A percentile compares a stretch with the other conserved stretches of the same genome.
Conservation (phyloP, 2,888 invertebrate genomes). For the Keiferia lycopersicella region DNA sequence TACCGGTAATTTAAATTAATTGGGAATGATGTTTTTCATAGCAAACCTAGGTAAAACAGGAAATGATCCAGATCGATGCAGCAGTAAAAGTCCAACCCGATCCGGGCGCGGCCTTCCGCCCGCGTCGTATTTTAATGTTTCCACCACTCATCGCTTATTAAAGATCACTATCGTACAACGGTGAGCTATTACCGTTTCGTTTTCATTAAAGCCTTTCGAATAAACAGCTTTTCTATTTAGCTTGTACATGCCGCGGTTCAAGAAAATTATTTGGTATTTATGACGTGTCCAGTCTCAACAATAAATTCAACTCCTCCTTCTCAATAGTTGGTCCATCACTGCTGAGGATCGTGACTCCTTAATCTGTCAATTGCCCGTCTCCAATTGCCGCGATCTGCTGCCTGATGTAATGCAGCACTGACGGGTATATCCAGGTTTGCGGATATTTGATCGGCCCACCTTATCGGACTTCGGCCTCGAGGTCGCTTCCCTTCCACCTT, state of each 20-base stretch:
- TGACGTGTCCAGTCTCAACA: neutral
- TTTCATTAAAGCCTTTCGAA: slow-evolving; percentile 73
- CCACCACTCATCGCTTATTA: slow-evolving; percentile 76
- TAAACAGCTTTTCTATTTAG: slow-evolving; percentile 9
- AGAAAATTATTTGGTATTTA: neutral
- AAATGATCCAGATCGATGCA: neutral
- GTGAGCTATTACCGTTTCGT: slow-evolving; percentile 70
- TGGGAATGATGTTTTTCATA: neutral
- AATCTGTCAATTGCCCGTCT: too few species aligned
- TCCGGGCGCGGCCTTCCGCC: slow-evolving; percentile 66
- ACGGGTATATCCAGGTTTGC: too few species aligned
- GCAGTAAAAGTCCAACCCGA: slow-evolving; percentile 1
- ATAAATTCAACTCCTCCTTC: too few species aligned
- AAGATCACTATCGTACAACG: slow-evolving; percentile 78
- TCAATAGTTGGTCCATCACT: too few species aligned
- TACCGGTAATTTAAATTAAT: neutral
- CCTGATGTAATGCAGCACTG: too few species aligned
- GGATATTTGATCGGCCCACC: too few species aligned
- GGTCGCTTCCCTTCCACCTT: too few species aligned
- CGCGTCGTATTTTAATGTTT: slow-evolving; percentile 63
- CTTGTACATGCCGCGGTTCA: neutral
- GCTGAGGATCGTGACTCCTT: too few species aligned
- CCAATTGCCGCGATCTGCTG: too few species aligned
- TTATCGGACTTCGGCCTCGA: too few species aligned
- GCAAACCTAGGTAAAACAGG: neutral